A percentile compares a stretch with the other conserved stretches of the same genome.
phyloP scores from a whole-genome alignment of 2,888 invertebrate genomes.

The Xanthorhoe spadicearia region DNA sequence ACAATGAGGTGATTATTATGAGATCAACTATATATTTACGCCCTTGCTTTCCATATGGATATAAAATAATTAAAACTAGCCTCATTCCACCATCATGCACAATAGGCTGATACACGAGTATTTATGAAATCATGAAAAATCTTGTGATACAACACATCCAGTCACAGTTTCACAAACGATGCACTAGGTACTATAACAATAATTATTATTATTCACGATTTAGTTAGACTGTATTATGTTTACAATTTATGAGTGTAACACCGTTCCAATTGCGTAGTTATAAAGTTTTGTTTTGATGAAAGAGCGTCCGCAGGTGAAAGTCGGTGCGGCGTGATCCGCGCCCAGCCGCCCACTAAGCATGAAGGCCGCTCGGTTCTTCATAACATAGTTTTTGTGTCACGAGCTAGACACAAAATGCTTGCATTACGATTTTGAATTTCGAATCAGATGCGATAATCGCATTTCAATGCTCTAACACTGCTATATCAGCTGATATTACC shows the following conservation, averaged over 20 bases:
- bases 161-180: slow-evolving; percentile 44
- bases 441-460: not conserved
- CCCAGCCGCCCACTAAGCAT: slow-evolving; percentile 75
- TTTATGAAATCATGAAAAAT: slow-evolving; percentile 45
- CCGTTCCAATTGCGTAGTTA: slow-evolving; percentile 30
- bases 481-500: not conserved
- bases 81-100: slow-evolving; percentile 58
- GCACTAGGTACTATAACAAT: slow-evolving; percentile 16
- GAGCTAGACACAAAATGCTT: slow-evolving; percentile 44
- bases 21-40: slow-evolving; percentile 5
- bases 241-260: slow-evolving; percentile 34
- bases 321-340: slow-evolving; percentile 60
- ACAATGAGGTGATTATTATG: slow-evolving; percentile 5
- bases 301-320: slow-evolving; percentile 69
- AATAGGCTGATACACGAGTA: slow-evolving; percentile 54
- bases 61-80: slow-evolving; percentile 24
- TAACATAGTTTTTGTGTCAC: slow-evolving; percentile 44
- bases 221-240: slow-evolving; percentile 33
- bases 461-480: not conserved
- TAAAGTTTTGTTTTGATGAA: slow-evolving; percentile 64
- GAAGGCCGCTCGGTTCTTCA: slow-evolving; percentile 68
- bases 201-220: slow-evolving; percentile 29
- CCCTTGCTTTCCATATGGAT: slow-evolving; percentile 2
- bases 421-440: not conserved
- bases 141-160: slow-evolving; percentile 42